Base-by-base conservation (phyloP, 2,888 invertebrate genomes). In the Nipponacmea schrenckii region DNA sequence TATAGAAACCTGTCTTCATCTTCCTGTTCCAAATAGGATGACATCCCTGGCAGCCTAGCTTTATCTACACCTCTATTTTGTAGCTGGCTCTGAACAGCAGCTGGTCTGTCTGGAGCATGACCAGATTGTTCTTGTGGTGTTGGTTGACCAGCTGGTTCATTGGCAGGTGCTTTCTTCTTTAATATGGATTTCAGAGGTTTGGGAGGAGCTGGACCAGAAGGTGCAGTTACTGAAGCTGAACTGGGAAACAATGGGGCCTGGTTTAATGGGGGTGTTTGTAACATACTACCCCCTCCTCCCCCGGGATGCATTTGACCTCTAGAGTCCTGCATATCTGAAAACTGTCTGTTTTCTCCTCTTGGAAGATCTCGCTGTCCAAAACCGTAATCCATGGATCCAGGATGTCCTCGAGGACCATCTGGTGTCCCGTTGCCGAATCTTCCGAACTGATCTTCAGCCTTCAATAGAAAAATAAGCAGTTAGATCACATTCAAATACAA, bases 1-100 rank as follows among this genome's bases (percentile, higher is more conserved):
- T 87, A 86, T 12, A 87, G 79, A 76, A 83, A 87, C 67, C 79
- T 80, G 39, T 87, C 87, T 77, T 87, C 87, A 78, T 88, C 87
- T 50, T 85, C 87, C 45, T 83, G 80, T 77, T 82, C 80, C 72
- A 78, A 77, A 71, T 82, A 82, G 62, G 79, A 79, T 7, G 80
- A 74, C 67, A 82, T 78, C 45, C 79, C 79, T 62, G 80, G 79
- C 24, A 80, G 70, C 39, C 78, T 74, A 39, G 75, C 50, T 24
- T 50, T 68, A 20, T 39, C 44, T 20, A 62, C 15, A 62, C 31
- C 39, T 56, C 24, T 20, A 7, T 39, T 39, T 39, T 39, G 39
- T 39, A 10, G 64, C 56, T 73, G 70, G 10, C 71, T 24, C 17
- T 71, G 26, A 45, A 67, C 69, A 48, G 64, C 72, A 56, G 71